phyloP scores from a whole-genome alignment of 1,140 invertebrate species.

The Anastrepha ludens region DNA sequence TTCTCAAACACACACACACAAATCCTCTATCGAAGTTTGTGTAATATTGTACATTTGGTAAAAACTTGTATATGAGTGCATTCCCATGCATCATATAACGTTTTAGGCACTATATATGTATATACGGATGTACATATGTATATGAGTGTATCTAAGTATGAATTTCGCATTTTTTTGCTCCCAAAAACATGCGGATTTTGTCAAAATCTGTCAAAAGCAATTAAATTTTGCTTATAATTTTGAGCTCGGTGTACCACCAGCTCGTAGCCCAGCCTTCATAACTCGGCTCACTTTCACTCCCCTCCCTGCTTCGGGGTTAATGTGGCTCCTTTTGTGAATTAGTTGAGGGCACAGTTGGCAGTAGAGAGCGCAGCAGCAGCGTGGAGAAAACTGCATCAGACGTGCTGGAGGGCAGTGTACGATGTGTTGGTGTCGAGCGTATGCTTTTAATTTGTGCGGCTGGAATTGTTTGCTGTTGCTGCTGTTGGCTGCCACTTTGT shows the following conservation, averaged over 20 bases:
- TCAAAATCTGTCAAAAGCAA: conserved; percentile 13
- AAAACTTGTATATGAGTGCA: too few species aligned
- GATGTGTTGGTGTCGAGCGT: background rate
- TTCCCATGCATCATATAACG: too few species aligned
- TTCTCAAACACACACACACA: too few species aligned
- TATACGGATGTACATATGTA: too few species aligned
- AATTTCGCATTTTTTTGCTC: background rate
- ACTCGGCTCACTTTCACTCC: background rate
- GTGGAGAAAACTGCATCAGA: background rate
- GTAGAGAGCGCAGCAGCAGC: background rate
- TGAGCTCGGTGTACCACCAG: background rate
- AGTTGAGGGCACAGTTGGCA: background rate
- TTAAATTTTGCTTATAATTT: conserved; percentile 52
- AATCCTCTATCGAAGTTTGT: too few species aligned
- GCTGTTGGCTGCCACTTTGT: background rate
- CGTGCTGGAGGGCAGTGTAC: background rate
- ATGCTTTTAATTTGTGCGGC: conserved; percentile 49
- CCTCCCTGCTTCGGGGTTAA: background rate
- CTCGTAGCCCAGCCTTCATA: background rate
- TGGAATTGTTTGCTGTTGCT: conserved; percentile 18
- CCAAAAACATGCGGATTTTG: background rate
- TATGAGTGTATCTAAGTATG: background rate
- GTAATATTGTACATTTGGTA: too few species aligned
- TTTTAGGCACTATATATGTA: too few species aligned
- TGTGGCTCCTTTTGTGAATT: conserved; percentile 41